These are phyloP conservation scores for Labia minor DNA, from an alignment of 2,888 invertebrate genomes.

Conservation along the genomic window DNA sequence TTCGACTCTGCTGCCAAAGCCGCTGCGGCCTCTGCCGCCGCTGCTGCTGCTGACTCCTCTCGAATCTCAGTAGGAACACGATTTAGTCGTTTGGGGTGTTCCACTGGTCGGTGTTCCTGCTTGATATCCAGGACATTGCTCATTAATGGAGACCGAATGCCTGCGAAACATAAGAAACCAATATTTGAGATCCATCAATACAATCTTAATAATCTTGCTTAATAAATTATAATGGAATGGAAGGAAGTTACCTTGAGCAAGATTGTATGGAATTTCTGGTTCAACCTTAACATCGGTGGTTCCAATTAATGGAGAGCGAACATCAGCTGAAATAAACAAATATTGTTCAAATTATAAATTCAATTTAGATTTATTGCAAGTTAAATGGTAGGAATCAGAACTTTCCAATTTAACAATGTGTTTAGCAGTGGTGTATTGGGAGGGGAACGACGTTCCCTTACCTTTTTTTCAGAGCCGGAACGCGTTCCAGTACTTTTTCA, in stretches of 20 bases:
- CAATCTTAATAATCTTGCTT: too few relatives aligned
- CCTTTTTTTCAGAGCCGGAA: too few relatives aligned
- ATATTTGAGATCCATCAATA: too few relatives aligned
- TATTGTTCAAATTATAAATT: neutral
- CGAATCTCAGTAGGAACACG: slow-evolving; percentile 16
- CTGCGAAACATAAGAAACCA: neutral
- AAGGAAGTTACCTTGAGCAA: neutral
- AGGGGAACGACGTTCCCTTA: too few relatives aligned
- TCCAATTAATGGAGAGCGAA: slow-evolving; percentile 25
- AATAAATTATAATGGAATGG: neutral
- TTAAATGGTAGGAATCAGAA: too few relatives aligned
- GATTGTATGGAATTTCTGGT: slow-evolving; percentile 17
- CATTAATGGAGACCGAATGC: neutral
- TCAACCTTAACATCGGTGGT: slow-evolving; percentile 26
- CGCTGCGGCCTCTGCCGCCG: slow-evolving; percentile 17
- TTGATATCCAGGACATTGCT: neutral
- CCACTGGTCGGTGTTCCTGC: neutral
- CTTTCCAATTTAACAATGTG: too few relatives aligned
- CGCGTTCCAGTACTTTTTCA: too few relatives aligned
- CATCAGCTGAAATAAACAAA: slow-evolving; percentile 23
- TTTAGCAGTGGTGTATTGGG: too few relatives aligned
- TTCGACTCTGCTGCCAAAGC: too few relatives aligned
- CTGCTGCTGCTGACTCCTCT: slow-evolving; percentile 15
- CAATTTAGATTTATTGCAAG: neutral
- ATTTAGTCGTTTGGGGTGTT: neutral